Percentiles rank a stretch among this genome's conserved stretches.
phyloP scores from a whole-genome alignment of 2,113 vertebrate species.

The Lontra canadensis region DNA sequence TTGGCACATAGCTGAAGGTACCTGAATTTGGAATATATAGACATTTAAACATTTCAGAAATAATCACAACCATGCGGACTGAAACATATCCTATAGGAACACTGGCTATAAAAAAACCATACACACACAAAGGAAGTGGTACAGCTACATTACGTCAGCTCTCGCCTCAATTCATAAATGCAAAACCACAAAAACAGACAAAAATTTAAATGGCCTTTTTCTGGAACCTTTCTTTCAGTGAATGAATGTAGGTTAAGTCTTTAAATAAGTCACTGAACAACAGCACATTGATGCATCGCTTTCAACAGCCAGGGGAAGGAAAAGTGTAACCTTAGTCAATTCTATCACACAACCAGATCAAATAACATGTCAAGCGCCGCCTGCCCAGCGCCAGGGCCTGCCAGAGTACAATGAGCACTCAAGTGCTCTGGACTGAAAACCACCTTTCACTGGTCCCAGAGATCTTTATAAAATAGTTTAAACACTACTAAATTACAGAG shows the following conservation, averaged over 20 bases:
- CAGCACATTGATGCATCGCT: slow-evolving; percentile 76
- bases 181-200: slow-evolving; percentile 82
- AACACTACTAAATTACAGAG: slow-evolving; percentile 77
- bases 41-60: slow-evolving; percentile 8
- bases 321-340: slow-evolving; percentile 84
- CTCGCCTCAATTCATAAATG: slow-evolving; percentile 87
- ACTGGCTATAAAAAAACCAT: slow-evolving; percentile 67
- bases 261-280: slow-evolving; percentile 75
- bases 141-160: slow-evolving; percentile 86
- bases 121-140: slow-evolving; percentile 86
- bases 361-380: slow-evolving; percentile 86
- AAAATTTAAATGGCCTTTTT: slow-evolving; percentile 78
- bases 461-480: slow-evolving; percentile 79
- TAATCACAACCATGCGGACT: slow-evolving; percentile 65
- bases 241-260: slow-evolving; percentile 70
- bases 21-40: neutral
- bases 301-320: slow-evolving; percentile 76
- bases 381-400: slow-evolving; percentile 88
- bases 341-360: slow-evolving; percentile 88
- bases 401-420: slow-evolving; percentile 84
- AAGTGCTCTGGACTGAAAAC: slow-evolving; percentile 83
- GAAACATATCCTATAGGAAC: slow-evolving; percentile 74
- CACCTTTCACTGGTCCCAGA: slow-evolving; percentile 78
- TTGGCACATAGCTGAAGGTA: slow-evolving; percentile 7
- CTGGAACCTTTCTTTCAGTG: slow-evolving; percentile 71